These are phyloP conservation scores for Epinephelus moara DNA, from an alignment of 2,113 vertebrate genomes.

Conservation along the genomic window DNA sequence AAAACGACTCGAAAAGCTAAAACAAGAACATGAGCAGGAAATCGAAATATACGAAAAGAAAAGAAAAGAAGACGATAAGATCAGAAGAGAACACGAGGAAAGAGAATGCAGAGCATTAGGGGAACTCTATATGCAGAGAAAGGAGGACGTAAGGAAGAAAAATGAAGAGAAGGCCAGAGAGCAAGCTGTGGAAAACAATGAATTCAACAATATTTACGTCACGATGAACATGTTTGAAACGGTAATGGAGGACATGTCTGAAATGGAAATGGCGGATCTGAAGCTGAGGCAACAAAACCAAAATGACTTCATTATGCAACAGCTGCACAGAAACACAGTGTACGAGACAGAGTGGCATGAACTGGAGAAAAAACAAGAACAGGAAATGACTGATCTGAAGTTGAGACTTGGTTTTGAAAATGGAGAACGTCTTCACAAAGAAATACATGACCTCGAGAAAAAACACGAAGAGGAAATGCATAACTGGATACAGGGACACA, in stretches of 20 bases:
- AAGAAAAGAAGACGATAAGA: neutral
- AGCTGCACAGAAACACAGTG: neutral
- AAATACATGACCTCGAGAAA: neutral
- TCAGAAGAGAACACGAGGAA: constrained; percentile 20
- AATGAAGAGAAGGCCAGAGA: constrained; percentile 43
- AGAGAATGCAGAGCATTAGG: neutral
- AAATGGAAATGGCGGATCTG: neutral
- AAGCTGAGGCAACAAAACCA: neutral
- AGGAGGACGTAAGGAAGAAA: neutral
- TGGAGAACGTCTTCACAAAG: neutral
- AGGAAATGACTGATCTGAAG: neutral
- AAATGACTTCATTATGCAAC: neutral
- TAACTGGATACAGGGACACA: neutral
- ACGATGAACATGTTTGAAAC: too few relatives aligned
- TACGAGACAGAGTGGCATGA: neutral
- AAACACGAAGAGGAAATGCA: neutral
- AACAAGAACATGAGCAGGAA: constrained; percentile 32
- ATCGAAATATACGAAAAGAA: neutral
- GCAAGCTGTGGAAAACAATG: constrained; percentile 44
- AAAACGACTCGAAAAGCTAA: neutral
- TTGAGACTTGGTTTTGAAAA: neutral
- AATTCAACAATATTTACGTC: neutral
- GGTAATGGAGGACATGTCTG: neutral
- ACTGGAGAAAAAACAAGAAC: neutral
- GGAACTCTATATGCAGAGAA: too few relatives aligned